Conservation (phyloP, 2,888 invertebrate species). For the Tetragonisca angustula region DNA sequence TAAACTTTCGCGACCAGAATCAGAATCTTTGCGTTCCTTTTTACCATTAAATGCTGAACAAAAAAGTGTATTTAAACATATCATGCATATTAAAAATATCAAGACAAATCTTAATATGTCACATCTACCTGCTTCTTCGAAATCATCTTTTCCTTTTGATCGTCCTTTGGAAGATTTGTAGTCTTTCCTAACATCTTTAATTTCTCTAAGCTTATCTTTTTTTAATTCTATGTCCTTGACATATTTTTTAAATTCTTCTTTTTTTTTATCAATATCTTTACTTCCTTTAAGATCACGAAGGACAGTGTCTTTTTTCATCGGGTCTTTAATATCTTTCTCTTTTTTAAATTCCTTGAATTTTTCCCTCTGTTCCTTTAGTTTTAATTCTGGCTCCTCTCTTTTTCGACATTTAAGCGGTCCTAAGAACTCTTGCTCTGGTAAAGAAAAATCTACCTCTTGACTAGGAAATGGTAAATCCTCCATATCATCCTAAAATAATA, state of each 20-base stretch:
- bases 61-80: not conserved
- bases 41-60: constrained; percentile 71
- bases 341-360: constrained; percentile 81
- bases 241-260: constrained; percentile 81
- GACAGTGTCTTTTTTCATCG: constrained; percentile 76
- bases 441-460: constrained; percentile 85
- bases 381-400: constrained; percentile 83
- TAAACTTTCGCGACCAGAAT: constrained; percentile 79
- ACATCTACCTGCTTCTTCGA: constrained; percentile 77
- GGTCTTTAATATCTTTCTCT: constrained; percentile 80
- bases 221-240: constrained; percentile 79
- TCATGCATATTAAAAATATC: not conserved
- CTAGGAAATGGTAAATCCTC: constrained; percentile 88
- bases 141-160: constrained; percentile 82
- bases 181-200: constrained; percentile 81
- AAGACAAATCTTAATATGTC: not conserved
- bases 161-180: constrained; percentile 80
- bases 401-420: constrained; percentile 86
- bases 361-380: constrained; percentile 79
- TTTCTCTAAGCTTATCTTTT: constrained; percentile 80
- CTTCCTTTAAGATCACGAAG: constrained; percentile 77
- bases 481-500: constrained; percentile 85
- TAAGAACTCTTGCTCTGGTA: constrained; percentile 87
- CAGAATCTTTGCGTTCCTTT: constrained; percentile 82
- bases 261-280: constrained; percentile 81